These are phyloP conservation scores for Coccyzus lansbergi DNA, from an alignment of 2,797 vertebrate genomes.

Conservation along the genomic window DNA sequence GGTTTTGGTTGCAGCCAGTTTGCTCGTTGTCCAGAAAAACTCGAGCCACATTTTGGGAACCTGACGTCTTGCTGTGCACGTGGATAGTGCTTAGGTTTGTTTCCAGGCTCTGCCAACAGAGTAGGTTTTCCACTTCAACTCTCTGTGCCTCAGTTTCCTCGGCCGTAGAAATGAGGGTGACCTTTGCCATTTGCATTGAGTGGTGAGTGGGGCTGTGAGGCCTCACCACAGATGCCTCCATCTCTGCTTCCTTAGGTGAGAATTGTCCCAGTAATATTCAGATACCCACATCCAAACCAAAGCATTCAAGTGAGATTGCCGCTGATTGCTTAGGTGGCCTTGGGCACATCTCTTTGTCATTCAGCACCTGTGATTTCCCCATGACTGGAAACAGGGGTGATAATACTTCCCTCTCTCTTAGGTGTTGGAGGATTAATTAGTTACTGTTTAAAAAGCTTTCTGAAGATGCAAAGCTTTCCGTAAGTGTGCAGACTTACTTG, in stretches of 20 bases:
- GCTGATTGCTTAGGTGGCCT: constrained; percentile 26
- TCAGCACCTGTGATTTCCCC: constrained; percentile 49
- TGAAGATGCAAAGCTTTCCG: constrained; percentile 35
- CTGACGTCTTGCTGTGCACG: not conserved
- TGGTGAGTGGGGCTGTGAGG: not conserved
- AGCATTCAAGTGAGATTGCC: not conserved
- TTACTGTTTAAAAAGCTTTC: constrained; percentile 39
- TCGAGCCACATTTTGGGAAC: not conserved
- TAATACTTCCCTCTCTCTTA: constrained; percentile 1
- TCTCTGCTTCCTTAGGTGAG: not conserved
- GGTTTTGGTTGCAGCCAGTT: not conserved
- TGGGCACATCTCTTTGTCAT: constrained; percentile 59
- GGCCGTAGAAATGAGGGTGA: not conserved
- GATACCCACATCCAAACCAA: not conserved
- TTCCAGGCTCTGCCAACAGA: not conserved
- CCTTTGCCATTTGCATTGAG: not conserved
- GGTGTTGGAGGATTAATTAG: constrained; percentile 42
- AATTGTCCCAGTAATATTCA: not conserved
- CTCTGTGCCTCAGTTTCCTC: not conserved
- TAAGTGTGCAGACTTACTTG: not conserved
- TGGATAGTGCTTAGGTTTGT: not conserved
- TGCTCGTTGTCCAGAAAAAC: not conserved
- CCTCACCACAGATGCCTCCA: not conserved
- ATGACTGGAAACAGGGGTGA: constrained; percentile 16
- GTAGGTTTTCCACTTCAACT: not conserved